These are phyloP conservation scores for Ophion ventricosus DNA, from an alignment of 2,888 invertebrate species.

Conservation along the genomic window DNA sequence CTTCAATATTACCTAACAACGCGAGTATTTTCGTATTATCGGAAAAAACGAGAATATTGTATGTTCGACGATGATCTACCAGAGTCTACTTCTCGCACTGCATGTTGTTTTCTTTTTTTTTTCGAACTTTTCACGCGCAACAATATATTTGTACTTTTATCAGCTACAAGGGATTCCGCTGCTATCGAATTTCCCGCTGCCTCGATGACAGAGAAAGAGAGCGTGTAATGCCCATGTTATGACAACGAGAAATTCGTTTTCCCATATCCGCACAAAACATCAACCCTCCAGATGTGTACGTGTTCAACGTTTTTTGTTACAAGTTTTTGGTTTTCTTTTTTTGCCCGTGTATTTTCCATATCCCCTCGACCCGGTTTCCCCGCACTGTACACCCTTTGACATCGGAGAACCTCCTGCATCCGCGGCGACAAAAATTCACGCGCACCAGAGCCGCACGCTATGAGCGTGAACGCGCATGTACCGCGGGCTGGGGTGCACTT, in stretches of 20 bases:
- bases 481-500: not conserved
- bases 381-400: constrained; percentile 45
- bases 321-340: constrained; percentile 26
- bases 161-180: not conserved
- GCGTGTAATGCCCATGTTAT: constrained; percentile 19
- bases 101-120: not conserved
- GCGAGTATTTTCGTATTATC: not conserved
- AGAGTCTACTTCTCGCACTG: not conserved
- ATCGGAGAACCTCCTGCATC: constrained; percentile 39
- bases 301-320: constrained; percentile 34
- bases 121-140: not conserved
- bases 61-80: constrained; percentile 23
- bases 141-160: constrained; percentile 38
- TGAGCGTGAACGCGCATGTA: constrained; percentile 17
- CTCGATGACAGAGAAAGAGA: constrained; percentile 1
- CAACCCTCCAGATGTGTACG: constrained; percentile 2
- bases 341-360: not conserved
- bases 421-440: constrained; percentile 46
- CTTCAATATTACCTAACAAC: constrained; percentile 2
- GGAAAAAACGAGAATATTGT: constrained; percentile 4
- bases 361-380: not conserved
- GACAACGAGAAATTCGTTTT: constrained; percentile 54
- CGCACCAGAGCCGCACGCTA: constrained; percentile 16
- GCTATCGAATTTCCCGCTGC: not conserved
- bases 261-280: constrained; percentile 1